These are phyloP conservation scores for Plutella xylostella DNA, from an alignment of 2,888 invertebrate species.

Conservation along the genomic window DNA sequence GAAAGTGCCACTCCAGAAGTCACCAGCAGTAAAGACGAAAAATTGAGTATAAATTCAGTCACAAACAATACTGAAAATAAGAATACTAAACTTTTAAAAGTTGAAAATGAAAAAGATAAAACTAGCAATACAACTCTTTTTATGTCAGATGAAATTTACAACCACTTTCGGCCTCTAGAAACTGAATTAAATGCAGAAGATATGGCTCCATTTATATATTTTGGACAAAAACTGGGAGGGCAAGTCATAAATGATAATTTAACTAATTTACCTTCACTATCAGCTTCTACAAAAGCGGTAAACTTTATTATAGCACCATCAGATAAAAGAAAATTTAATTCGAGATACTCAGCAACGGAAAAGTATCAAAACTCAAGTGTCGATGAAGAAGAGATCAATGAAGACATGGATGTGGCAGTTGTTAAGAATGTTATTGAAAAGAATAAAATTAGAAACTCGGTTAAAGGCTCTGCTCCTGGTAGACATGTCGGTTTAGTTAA, in stretches of 20 bases:
- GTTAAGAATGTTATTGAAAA: slow-evolving; percentile 64
- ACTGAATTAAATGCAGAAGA: slow-evolving; percentile 73
- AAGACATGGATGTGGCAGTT: slow-evolving; percentile 73
- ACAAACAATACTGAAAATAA: slow-evolving; percentile 46
- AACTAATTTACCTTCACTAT: slow-evolving; percentile 53
- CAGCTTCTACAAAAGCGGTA: slow-evolving; percentile 61
- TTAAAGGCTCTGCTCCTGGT: slow-evolving; percentile 62
- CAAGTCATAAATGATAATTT: slow-evolving; percentile 49
- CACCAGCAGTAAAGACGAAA: neutral
- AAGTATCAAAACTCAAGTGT: slow-evolving; percentile 59
- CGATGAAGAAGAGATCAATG: slow-evolving; percentile 67
- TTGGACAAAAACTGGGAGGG: slow-evolving; percentile 73
- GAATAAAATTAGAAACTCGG: slow-evolving; percentile 62
- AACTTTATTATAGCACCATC: slow-evolving; percentile 50
- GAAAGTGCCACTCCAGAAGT: neutral
- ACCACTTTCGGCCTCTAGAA: slow-evolving; percentile 74
- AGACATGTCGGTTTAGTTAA: slow-evolving; percentile 55
- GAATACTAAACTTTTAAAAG: slow-evolving; percentile 35
- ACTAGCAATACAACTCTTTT: slow-evolving; percentile 66
- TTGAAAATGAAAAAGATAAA: slow-evolving; percentile 49
- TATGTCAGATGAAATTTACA: slow-evolving; percentile 73
- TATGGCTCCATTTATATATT: slow-evolving; percentile 77
- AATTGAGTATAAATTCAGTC: slow-evolving; percentile 38
- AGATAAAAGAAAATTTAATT: slow-evolving; percentile 56
- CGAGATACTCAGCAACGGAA: slow-evolving; percentile 58